phyloP scores from a whole-genome alignment of 2,113 vertebrate genomes.

The Holacanthus passer region DNA sequence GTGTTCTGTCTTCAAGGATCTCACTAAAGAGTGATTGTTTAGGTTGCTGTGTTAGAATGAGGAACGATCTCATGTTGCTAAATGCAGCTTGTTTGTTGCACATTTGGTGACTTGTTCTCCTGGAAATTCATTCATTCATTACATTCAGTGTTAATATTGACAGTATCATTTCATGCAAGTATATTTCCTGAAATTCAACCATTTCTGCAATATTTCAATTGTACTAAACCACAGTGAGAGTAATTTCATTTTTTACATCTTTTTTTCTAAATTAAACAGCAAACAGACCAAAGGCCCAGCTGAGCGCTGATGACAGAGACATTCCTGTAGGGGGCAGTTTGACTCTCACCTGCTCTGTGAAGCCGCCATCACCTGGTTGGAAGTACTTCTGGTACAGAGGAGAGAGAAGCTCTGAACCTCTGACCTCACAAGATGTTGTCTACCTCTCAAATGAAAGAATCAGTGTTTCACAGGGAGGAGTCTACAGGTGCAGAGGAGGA shows the following conservation, averaged over 20 bases:
- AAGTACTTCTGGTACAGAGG: conserved; percentile 12
- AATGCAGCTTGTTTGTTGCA: too few species aligned
- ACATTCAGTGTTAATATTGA: too few species aligned
- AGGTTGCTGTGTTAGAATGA: too few species aligned
- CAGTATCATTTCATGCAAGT: too few species aligned
- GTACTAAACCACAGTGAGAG: too few species aligned
- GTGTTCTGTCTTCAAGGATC: too few species aligned
- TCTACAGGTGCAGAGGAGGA: conserved; percentile 31
- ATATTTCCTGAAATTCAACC: too few species aligned
- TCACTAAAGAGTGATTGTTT: too few species aligned
- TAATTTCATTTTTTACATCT: background rate
- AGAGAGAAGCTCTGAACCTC: background rate
- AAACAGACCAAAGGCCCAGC: background rate
- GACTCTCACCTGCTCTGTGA: background rate
- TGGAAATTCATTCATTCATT: too few species aligned
- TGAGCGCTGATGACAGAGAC: rapidly evolving
- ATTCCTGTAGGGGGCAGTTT: background rate
- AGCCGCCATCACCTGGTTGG: background rate
- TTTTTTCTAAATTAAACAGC: background rate
- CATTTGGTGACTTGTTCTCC: too few species aligned
- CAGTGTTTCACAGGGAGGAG: conserved; percentile 16
- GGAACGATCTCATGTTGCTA: too few species aligned
- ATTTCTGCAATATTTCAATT: too few species aligned
- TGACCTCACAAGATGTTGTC: background rate
- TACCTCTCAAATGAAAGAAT: background rate